These are phyloP conservation scores for Strigamia maritima DNA, from an alignment of 2,888 invertebrate genomes.

Conservation along the genomic window DNA sequence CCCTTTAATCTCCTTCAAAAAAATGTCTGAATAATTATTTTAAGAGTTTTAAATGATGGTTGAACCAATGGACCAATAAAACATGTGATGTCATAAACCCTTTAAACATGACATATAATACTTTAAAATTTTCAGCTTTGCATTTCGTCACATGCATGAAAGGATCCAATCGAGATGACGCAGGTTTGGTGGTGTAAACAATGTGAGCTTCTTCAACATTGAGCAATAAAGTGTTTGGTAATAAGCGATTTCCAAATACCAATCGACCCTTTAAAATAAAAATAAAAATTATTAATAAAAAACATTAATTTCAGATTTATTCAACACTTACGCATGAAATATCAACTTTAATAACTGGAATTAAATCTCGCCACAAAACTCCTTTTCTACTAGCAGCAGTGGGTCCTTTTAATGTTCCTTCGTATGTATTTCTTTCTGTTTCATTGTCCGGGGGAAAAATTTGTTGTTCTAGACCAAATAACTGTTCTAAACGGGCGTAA, in stretches of 20 bases:
- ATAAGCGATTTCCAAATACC: constrained; percentile 90
- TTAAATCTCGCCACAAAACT: constrained; percentile 80
- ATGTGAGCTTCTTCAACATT: constrained; percentile 92
- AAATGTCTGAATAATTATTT: no score
- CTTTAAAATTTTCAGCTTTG: constrained; percentile 88
- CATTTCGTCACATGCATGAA: constrained; percentile 95
- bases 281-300: not conserved
- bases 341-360: constrained; percentile 94
- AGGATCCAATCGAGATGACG: constrained; percentile 85
- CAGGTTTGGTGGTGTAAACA: constrained; percentile 91
- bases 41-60: no score
- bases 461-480: constrained; percentile 77
- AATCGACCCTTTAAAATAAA: constrained; percentile 68
- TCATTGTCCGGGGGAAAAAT: constrained; percentile 58
- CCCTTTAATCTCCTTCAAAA: no score
- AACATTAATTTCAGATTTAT: not conserved
- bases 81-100: no score
- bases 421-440: not conserved
- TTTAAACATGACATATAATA: constrained; percentile 43
- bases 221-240: constrained; percentile 82
- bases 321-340: constrained; percentile 69
- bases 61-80: no score
- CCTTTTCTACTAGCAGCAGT: constrained; percentile 12
- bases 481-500: constrained; percentile 80
- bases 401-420: not conserved